Evolutionary conservation across 2,888 invertebrate species (phyloP).

Genomic region (Allophyes oxyacanthae): DNA sequence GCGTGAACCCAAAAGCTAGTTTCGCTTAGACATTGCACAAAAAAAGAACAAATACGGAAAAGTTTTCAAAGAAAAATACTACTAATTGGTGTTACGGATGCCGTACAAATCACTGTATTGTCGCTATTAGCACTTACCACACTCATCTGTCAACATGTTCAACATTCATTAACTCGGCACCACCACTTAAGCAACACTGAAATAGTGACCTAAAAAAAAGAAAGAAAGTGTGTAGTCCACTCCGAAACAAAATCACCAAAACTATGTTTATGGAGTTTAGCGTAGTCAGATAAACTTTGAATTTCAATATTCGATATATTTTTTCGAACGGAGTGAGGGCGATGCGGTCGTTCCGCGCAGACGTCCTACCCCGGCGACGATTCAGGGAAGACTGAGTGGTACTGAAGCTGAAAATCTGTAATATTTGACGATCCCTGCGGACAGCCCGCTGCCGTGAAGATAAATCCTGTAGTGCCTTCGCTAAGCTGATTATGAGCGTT

Average conservation of each 20-base stretch:
- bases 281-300: constrained; percentile 22
- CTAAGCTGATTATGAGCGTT: constrained; percentile 76
- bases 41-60: constrained; percentile 10
- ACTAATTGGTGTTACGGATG: constrained; percentile 20
- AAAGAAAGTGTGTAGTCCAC: constrained; percentile 36
- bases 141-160: constrained; percentile 69
- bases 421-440: constrained; percentile 68
- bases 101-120: constrained; percentile 41
- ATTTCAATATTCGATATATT: constrained; percentile 58
- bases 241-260: constrained; percentile 20
- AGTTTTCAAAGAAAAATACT: neutral
- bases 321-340: constrained; percentile 58
- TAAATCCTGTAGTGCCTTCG: constrained; percentile 71
- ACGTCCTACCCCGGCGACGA: constrained; percentile 69
- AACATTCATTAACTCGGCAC: constrained; percentile 69
- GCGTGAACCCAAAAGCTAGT: constrained; percentile 28
- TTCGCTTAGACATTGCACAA: constrained; percentile 10
- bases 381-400: constrained; percentile 72
- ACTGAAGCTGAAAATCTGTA: constrained; percentile 66
- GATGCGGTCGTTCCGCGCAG: constrained; percentile 39
- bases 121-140: constrained; percentile 72
- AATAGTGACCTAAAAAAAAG: constrained; percentile 51
- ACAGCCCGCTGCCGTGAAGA: constrained; percentile 65
- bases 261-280: constrained; percentile 7
- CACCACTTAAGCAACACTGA: constrained; percentile 64